phyloP scores from a whole-genome alignment of 2,888 invertebrate genomes.

The Polylopha cassiicola region DNA sequence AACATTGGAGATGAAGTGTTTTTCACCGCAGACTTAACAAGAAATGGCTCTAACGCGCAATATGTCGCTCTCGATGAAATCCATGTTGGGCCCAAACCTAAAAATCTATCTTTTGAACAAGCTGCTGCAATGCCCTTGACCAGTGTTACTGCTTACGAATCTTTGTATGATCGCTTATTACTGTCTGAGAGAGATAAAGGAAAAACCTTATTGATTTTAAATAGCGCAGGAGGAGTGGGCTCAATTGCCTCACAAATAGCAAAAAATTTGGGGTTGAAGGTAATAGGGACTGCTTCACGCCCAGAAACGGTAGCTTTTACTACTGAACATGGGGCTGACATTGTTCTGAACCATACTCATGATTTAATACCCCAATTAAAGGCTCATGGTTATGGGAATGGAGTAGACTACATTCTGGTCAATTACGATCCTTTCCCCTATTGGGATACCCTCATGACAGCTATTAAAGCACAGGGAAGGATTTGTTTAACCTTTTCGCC shows the following conservation, averaged over 20 bases:
- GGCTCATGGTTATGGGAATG: slow-evolving; percentile 45
- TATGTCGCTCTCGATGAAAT: slow-evolving; percentile 56
- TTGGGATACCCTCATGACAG: slow-evolving; percentile 57
- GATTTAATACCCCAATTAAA: slow-evolving; percentile 52
- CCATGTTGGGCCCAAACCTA: slow-evolving; percentile 54
- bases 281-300: slow-evolving; percentile 64
- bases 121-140: slow-evolving; percentile 66
- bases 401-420: slow-evolving; percentile 59
- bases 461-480: slow-evolving; percentile 59
- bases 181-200: slow-evolving; percentile 58
- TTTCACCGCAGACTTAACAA: slow-evolving; percentile 53
- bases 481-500: too few species aligned
- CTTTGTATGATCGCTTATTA: slow-evolving; percentile 51
- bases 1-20: slow-evolving; percentile 63
- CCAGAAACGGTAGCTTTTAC: slow-evolving; percentile 51
- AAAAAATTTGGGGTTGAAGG: slow-evolving; percentile 52
- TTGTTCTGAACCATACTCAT: slow-evolving; percentile 55
- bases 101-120: slow-evolving; percentile 55
- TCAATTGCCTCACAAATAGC: slow-evolving; percentile 60
- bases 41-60: slow-evolving; percentile 59
- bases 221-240: slow-evolving; percentile 66
- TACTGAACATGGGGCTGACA: slow-evolving; percentile 45
- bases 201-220: slow-evolving; percentile 56
- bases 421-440: slow-evolving; percentile 66
- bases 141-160: slow-evolving; percentile 56